A percentile compares a stretch with the other conserved stretches of the same genome.
These are phyloP conservation scores for Noctuana brunneofusca DNA, from an alignment of 2,888 invertebrate genomes.

Conservation along the genomic window DNA sequence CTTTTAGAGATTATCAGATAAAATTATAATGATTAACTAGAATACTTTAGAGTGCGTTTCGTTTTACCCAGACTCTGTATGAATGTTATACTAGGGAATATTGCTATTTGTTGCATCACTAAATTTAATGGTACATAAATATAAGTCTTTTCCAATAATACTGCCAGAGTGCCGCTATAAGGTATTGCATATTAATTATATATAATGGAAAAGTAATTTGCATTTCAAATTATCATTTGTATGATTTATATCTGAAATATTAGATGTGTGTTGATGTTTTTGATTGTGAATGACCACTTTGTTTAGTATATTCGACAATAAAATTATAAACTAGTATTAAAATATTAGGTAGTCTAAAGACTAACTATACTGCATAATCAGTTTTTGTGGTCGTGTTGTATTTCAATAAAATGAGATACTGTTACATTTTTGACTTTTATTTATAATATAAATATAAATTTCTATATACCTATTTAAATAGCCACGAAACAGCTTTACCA, in stretches of 20 bases:
- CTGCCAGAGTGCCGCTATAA: slow-evolving; percentile 16
- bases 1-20: no score
- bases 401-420: slow-evolving; percentile 74
- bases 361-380: slow-evolving; percentile 65
- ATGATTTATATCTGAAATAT: slow-evolving; percentile 11
- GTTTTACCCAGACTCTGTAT: no score
- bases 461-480: no score
- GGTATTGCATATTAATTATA: slow-evolving; percentile 2
- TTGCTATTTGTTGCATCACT: no score
- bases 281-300: slow-evolving; percentile 42
- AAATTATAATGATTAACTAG: no score
- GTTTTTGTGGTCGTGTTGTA: slow-evolving; percentile 77
- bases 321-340: slow-evolving; percentile 69
- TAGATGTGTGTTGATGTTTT: slow-evolving; percentile 26
- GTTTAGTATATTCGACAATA: slow-evolving; percentile 79
- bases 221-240: slow-evolving; percentile 6
- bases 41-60: no score
- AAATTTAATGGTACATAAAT: background rate
- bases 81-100: no score
- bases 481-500: no score
- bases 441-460: background rate
- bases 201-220: slow-evolving; percentile 12
- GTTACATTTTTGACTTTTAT: slow-evolving; percentile 49
- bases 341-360: slow-evolving; percentile 66
- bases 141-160: background rate